Evolutionary conservation across 2,797 vertebrate species (phyloP).

Genomic region (Margarornis squamiger): DNA sequence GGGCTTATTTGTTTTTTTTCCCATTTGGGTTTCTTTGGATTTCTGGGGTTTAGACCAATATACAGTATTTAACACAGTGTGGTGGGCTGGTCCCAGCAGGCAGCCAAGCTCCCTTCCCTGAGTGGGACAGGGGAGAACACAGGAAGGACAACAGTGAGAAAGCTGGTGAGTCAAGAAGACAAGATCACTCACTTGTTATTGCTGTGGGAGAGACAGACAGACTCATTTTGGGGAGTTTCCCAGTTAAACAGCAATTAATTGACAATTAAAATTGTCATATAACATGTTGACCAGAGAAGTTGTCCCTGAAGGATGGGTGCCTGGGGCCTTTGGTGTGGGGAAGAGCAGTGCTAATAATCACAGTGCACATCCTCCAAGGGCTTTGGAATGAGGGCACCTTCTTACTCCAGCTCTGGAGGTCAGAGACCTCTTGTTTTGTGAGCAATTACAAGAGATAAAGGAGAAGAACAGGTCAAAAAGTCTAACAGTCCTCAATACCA

Average conservation of each 20-base stretch:
- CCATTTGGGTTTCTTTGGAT: neutral
- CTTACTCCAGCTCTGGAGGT: neutral
- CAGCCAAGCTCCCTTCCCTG: neutral
- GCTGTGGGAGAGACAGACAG: neutral
- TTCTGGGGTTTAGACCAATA: neutral
- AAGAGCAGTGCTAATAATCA: neutral
- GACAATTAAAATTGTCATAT: neutral
- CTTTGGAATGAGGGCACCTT: rapidly evolving
- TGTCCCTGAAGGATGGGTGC: neutral
- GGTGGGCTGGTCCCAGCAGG: neutral
- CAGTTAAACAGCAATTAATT: neutral
- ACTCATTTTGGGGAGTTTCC: neutral
- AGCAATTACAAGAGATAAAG: neutral
- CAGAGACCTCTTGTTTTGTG: neutral
- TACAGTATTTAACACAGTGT: neutral
- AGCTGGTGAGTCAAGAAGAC: neutral
- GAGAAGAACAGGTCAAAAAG: neutral
- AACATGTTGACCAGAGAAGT: neutral
- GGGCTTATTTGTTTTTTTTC: neutral
- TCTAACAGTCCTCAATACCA: rapidly evolving
- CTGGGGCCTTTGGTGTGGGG: neutral
- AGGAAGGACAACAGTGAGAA: neutral
- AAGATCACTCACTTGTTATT: neutral
- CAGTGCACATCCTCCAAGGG: rapidly evolving
- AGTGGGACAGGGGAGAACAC: neutral